These are phyloP conservation scores for Cyanoramphus novaezelandiae DNA, from an alignment of 2,113 vertebrate species.

Conservation along the genomic window DNA sequence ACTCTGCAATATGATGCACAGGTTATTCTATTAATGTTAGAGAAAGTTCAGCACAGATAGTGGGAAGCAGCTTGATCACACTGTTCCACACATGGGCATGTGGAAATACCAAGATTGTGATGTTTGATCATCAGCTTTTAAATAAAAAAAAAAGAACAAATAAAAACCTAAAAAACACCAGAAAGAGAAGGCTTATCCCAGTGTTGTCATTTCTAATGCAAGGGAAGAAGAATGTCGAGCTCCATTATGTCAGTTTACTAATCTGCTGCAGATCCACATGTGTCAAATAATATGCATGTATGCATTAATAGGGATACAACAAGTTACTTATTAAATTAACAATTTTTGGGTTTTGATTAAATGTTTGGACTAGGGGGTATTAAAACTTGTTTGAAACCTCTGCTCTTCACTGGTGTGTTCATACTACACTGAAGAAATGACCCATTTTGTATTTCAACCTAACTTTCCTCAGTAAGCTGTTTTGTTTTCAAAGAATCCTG, in stretches of 20 bases:
- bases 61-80: not conserved
- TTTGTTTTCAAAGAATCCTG: not conserved
- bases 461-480: not conserved
- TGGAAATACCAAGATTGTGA: not conserved
- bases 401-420: not conserved
- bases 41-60: not conserved
- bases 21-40: not conserved
- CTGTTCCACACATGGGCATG: not conserved
- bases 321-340: not conserved
- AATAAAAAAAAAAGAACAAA: not conserved
- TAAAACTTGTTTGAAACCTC: not conserved
- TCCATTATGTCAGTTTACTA: not conserved
- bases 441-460: not conserved
- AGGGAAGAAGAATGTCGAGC: not conserved
- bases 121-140: not conserved
- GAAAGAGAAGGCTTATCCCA: not conserved
- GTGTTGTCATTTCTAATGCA: not conserved
- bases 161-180: not conserved
- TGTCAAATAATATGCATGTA: not conserved
- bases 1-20: rapidly evolving
- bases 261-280: not conserved
- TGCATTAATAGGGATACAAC: not conserved
- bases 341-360: not conserved
- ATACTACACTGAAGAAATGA: not conserved
- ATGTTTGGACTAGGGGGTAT: not conserved